Conservation (phyloP, 2,888 invertebrate species). For the Epistrophe eligans region DNA sequence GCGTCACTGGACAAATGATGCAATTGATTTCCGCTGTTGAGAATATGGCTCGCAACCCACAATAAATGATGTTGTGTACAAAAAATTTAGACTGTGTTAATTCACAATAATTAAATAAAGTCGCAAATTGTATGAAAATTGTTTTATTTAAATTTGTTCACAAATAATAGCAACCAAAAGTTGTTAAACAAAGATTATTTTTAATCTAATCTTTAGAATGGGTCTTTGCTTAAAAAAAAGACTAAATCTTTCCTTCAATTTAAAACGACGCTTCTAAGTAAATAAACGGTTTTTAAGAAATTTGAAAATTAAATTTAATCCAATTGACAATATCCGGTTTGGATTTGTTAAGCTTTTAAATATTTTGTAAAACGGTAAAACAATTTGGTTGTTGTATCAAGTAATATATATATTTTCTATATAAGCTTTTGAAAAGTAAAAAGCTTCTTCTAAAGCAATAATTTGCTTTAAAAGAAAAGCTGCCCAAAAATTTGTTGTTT, state of each 20-base stretch:
- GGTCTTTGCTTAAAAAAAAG: too few species aligned
- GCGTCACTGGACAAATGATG: constrained; percentile 75
- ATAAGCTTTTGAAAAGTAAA: neutral
- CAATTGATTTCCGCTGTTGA: constrained; percentile 76
- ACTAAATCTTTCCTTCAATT: too few species aligned
- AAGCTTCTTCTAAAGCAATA: neutral
- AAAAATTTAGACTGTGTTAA: neutral
- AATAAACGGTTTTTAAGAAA: too few species aligned
- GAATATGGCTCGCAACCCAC: constrained; percentile 62
- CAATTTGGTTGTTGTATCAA: neutral
- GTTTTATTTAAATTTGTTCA: neutral
- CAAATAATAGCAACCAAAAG: too few species aligned
- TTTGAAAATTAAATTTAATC: neutral
- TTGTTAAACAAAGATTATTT: too few species aligned
- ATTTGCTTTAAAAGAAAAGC: too few species aligned
- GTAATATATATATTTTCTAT: neutral
- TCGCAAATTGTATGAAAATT: neutral
- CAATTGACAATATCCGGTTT: neutral
- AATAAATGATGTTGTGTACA: constrained; percentile 19
- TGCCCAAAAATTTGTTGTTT: too few species aligned
- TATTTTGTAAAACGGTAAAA: neutral
- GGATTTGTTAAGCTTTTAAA: neutral
- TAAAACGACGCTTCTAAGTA: too few species aligned
- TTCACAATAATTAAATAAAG: neutral
- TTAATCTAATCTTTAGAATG: too few species aligned